These are phyloP conservation scores for Antedon mediterranea DNA, from an alignment of 53 echinoderm and acorn worm genomes.

Conservation along the genomic window DNA sequence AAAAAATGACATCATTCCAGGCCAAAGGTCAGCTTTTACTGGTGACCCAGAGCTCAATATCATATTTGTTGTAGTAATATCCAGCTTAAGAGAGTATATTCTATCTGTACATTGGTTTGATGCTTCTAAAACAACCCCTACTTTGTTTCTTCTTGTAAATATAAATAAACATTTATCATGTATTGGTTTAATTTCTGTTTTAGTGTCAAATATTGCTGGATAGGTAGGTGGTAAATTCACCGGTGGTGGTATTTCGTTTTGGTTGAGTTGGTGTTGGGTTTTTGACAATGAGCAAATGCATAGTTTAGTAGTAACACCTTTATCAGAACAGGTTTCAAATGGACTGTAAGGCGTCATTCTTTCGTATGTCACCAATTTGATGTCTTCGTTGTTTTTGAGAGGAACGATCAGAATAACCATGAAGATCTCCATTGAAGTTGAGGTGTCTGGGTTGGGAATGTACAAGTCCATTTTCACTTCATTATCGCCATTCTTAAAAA, in stretches of 20 bases:
- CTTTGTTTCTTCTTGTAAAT: neutral
- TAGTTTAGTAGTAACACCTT: conserved; percentile 30
- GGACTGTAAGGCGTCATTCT: conserved; percentile 58
- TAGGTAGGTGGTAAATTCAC: neutral
- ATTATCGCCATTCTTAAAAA: neutral
- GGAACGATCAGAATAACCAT: neutral
- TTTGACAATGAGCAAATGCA: conserved; percentile 42
- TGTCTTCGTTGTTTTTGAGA: neutral
- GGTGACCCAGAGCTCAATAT: neutral
- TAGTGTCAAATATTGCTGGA: neutral
- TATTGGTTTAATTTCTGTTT: neutral
- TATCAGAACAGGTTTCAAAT: conserved; percentile 43
- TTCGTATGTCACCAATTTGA: conserved; percentile 41
- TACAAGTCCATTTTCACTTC: neutral
- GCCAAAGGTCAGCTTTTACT: neutral
- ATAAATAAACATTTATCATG: neutral
- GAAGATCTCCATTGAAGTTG: neutral
- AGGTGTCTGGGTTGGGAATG: neutral
- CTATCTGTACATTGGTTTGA: neutral
- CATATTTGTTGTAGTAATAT: neutral
- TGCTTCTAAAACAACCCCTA: neutral
- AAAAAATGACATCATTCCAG: neutral
- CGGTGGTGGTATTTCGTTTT: no score
- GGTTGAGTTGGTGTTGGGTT: neutral
- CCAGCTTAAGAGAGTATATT: neutral